Conservation (phyloP, 1,140 invertebrate species). For the Tetragonula clypearis region DNA sequence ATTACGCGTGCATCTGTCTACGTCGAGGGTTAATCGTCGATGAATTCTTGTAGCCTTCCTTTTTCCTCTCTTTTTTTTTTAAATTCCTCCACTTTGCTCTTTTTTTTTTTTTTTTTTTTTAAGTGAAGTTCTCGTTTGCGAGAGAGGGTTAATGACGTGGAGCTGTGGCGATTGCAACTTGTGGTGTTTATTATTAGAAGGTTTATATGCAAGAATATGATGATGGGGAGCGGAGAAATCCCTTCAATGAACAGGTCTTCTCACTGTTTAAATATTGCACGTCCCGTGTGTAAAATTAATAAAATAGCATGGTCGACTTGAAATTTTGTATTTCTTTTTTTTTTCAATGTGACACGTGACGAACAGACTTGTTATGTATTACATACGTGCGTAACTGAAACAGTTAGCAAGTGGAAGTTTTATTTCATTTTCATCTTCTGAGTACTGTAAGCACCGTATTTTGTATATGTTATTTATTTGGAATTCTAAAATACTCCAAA, state of each 20-base stretch:
- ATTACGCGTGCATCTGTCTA: background rate
- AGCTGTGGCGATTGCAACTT: background rate
- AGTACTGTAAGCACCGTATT: too few relatives aligned
- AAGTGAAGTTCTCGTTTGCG: background rate
- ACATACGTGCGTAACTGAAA: too few relatives aligned
- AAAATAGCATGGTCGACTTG: background rate
- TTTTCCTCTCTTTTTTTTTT: background rate
- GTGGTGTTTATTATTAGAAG: conserved; percentile 6
- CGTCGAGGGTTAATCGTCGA: background rate
- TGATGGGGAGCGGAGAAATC: background rate
- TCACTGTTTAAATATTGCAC: background rate
- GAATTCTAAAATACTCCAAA: too few relatives aligned
- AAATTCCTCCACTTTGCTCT: background rate
- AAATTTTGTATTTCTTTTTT: background rate
- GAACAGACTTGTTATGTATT: too few relatives aligned
- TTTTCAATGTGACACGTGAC: background rate
- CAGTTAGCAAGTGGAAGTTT: too few relatives aligned
- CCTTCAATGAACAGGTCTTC: background rate
- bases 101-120: background rate
- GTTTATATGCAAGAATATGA: background rate
- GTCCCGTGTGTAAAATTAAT: background rate
- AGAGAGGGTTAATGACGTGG: background rate
- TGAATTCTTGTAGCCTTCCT: background rate
- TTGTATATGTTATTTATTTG: too few relatives aligned
- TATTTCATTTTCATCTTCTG: too few relatives aligned